These are phyloP conservation scores for Meloe dianella DNA, from an alignment of 2,888 invertebrate species.

Conservation along the genomic window DNA sequence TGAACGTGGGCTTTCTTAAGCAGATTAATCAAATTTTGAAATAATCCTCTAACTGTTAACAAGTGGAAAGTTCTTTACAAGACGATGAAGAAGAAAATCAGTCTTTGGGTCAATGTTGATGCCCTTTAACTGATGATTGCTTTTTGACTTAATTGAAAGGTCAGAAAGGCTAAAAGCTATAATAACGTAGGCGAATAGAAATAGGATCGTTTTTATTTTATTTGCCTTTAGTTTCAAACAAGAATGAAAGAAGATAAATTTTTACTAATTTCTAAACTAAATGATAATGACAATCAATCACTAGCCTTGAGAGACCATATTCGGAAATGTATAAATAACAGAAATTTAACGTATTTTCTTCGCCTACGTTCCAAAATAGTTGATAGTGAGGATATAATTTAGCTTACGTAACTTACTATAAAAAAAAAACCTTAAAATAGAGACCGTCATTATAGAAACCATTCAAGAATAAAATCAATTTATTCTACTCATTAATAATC, in stretches of 20 bases:
- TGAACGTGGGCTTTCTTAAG: background rate
- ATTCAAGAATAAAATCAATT: background rate
- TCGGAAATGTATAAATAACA: background rate
- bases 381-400: background rate
- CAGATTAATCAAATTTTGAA: background rate
- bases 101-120: constrained; percentile 7
- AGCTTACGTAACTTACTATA: background rate
- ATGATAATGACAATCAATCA: background rate
- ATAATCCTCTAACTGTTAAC: background rate
- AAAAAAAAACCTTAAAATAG: background rate
- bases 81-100: background rate
- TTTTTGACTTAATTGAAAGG: constrained; percentile 2
- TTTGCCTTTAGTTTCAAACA: no score
- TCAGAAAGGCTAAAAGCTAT: background rate
- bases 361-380: background rate
- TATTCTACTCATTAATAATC: background rate
- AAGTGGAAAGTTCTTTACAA: background rate
- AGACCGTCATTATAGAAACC: background rate
- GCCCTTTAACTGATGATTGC: background rate
- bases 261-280: background rate
- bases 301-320: background rate
- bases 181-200: background rate
- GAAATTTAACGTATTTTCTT: background rate
- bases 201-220: background rate
- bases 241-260: background rate